phyloP scores from a whole-genome alignment of 2,888 invertebrate genomes.

The Epinotia bilunana region DNA sequence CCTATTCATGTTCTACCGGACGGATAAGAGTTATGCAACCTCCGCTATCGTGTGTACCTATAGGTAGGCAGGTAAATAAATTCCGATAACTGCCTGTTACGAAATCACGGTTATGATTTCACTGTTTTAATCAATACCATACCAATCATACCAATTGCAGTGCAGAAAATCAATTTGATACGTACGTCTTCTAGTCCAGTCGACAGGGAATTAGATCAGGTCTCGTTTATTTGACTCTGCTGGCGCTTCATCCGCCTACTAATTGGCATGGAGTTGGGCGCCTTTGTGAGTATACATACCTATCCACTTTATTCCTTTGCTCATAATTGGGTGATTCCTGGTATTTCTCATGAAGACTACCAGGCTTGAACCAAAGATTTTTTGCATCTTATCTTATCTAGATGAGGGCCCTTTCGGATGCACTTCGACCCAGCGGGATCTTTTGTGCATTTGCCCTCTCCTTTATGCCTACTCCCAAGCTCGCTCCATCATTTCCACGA shows the following conservation, averaged over 20 bases:
- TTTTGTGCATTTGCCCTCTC: too few relatives aligned
- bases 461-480: too few relatives aligned
- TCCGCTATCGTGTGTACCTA: not conserved
- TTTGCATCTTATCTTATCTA: too few relatives aligned
- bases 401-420: too few relatives aligned
- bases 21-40: conserved; percentile 13
- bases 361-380: too few relatives aligned
- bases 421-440: too few relatives aligned
- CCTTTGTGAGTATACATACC: too few relatives aligned
- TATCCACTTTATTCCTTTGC: too few relatives aligned
- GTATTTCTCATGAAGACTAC: too few relatives aligned
- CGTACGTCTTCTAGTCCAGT: not conserved
- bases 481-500: too few relatives aligned
- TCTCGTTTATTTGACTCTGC: not conserved
- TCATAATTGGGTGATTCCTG: too few relatives aligned
- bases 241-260: not conserved
- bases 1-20: conserved; percentile 13
- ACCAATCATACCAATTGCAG: not conserved
- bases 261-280: not conserved
- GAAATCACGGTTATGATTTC: conserved; percentile 17
- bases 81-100: conserved; percentile 11
- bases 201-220: not conserved
- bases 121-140: not conserved
- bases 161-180: not conserved
- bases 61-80: not conserved